These are phyloP conservation scores for Otocyon megalotis DNA, from an alignment of 2,113 vertebrate species.

Conservation along the genomic window DNA sequence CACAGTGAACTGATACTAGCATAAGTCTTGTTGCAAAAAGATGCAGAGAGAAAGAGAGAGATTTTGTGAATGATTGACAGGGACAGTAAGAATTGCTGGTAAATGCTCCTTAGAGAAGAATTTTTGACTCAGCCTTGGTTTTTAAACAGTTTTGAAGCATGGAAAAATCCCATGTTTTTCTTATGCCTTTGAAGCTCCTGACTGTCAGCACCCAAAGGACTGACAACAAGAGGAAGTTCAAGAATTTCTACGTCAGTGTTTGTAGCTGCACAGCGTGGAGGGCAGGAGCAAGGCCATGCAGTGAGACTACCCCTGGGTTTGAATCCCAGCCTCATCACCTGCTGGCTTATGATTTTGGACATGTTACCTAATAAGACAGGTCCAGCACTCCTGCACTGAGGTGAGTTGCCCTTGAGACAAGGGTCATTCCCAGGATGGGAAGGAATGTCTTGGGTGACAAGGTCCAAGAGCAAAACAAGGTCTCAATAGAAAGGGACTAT, in stretches of 20 bases:
- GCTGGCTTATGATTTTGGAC: neutral
- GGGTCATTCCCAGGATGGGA: neutral
- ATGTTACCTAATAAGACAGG: neutral
- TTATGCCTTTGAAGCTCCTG: constrained; percentile 41
- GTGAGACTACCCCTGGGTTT: neutral
- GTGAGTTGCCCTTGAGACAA: neutral
- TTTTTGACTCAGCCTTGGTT: constrained; percentile 64
- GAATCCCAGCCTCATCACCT: neutral
- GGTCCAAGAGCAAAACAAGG: neutral
- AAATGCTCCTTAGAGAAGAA: constrained; percentile 67
- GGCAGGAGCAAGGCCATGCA: neutral
- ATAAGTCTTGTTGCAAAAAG: constrained; percentile 34
- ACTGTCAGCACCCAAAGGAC: constrained; percentile 55
- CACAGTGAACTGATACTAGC: neutral
- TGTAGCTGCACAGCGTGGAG: neutral
- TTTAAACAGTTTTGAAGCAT: constrained; percentile 66
- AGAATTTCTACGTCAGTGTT: neutral
- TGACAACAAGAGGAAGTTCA: neutral
- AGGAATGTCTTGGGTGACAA: neutral
- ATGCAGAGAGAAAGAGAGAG: neutral
- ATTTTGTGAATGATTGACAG: constrained; percentile 53
- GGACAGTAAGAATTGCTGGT: constrained; percentile 36
- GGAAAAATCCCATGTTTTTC: constrained; percentile 53
- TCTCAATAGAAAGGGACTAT: neutral
- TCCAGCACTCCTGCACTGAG: neutral